Evolutionary conservation across 2,888 invertebrate genomes (phyloP), one percentile per base, ranked within the genome.

Genomic region (Gnatocerus cornutus): DNA sequence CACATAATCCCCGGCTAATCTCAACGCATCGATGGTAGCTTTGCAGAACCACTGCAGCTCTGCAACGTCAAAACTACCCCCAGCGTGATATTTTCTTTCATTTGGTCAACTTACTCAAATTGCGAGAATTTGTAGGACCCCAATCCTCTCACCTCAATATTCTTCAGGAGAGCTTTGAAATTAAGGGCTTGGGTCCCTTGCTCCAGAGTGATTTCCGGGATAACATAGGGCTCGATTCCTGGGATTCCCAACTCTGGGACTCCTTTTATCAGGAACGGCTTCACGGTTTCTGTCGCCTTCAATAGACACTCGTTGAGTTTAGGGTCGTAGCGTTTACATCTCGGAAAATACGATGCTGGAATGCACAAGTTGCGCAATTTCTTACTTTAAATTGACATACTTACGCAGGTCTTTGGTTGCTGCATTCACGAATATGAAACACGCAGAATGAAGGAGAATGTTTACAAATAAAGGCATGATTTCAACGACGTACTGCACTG

Each of bases 241-340:
- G 81, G 79, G 2, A 84, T 55, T 50, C 77, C 77, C 72, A 85
- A 71, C 68, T 82, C 81, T 3, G 82, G 82, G 43, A 83, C 76
- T 4, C 83, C 84, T 70, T 78, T 80, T 39, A 74, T 74, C 12
- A 83, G 66, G 64, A 73, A 73, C 0, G 82, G 80, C 29, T 71
- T 73, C 3, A 82, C 67, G 12, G 69, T 68, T 50, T 80, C 75
- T 5, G 80, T 72, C 8, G 80, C 78, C 4, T 79, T 74, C 9
- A 79, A 43, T 21, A 82, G 72, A 68, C 84, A 84, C 63, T 80
- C 73, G 56, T 76, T 77, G 10, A 83, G 66, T n/a, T 83, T 74
- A 9, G 79, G 78, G 65, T 81, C 82, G 63, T 68, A 73, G 37
- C 80, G 74, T 16, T 77, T 75, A 68, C 83, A 83, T 62, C 53